Conservation (phyloP, 2,113 vertebrate genomes). For the Monarcha castaneiventris region DNA sequence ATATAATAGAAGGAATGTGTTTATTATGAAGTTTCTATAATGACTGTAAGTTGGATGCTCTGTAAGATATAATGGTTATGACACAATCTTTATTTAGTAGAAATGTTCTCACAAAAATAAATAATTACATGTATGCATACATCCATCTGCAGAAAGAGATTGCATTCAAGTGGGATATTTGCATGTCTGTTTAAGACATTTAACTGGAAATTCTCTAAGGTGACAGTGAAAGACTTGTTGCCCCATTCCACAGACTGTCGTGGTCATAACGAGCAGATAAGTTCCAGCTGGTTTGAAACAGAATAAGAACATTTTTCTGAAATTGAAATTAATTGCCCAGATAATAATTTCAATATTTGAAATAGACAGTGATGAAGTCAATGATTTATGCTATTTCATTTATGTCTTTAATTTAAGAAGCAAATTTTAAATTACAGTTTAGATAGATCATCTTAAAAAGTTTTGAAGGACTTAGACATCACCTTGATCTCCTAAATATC, state of each 20-base stretch:
- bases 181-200: neutral
- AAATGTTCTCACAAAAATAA: neutral
- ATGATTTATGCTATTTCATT: neutral
- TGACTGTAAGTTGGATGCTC: neutral
- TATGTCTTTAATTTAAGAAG: neutral
- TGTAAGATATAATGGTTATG: neutral
- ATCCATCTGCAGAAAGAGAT: neutral
- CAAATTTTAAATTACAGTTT: neutral
- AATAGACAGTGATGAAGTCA: neutral
- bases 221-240: neutral
- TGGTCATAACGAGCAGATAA: fast-evolving
- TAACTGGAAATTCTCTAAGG: neutral
- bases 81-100: neutral
- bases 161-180: neutral
- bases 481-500: neutral
- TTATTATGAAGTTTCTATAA: neutral
- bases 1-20: neutral
- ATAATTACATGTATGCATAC: neutral
- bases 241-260: neutral
- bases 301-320: neutral
- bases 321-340: neutral
- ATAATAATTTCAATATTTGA: neutral
- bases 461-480: neutral
- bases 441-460: neutral
- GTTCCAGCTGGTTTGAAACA: neutral